phyloP scores from a whole-genome alignment of 1,140 invertebrate species.

The Myzus persicae region DNA sequence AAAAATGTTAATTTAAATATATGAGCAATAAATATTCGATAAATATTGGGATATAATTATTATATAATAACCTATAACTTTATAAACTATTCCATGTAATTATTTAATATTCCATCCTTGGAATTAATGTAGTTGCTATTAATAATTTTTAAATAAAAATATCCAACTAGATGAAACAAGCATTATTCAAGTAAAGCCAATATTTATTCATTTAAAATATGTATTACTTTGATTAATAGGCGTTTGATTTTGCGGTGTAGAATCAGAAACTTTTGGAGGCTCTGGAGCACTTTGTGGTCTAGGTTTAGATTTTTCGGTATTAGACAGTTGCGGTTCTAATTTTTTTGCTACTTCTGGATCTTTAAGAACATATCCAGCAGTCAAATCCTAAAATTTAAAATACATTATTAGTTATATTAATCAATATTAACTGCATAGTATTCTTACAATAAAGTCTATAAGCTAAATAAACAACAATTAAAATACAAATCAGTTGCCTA shows the following conservation, averaged over 20 bases:
- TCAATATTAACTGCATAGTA: neutral
- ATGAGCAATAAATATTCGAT: neutral
- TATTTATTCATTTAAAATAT: neutral
- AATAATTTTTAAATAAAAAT: neutral
- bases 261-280: conserved; percentile 62
- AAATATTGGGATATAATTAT: neutral
- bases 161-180: neutral
- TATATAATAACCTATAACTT: neutral
- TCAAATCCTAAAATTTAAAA: conserved; percentile 63
- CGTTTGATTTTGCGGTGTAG: conserved; percentile 44
- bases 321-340: conserved; percentile 83
- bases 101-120: neutral
- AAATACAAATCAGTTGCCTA: too few species aligned
- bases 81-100: neutral
- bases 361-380: conserved; percentile 80
- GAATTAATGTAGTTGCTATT: neutral
- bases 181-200: neutral
- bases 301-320: conserved; percentile 68
- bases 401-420: neutral
- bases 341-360: conserved; percentile 78
- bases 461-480: too few species aligned
- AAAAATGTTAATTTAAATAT: neutral
- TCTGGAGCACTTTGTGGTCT: conserved; percentile 64
- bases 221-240: conserved; percentile 45
- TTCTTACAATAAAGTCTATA: neutral